Evolutionary conservation across 2,797 vertebrate genomes (phyloP), one percentile per base, ranked within the genome.

Genomic region (Brachyrhaphis roseni): DNA sequence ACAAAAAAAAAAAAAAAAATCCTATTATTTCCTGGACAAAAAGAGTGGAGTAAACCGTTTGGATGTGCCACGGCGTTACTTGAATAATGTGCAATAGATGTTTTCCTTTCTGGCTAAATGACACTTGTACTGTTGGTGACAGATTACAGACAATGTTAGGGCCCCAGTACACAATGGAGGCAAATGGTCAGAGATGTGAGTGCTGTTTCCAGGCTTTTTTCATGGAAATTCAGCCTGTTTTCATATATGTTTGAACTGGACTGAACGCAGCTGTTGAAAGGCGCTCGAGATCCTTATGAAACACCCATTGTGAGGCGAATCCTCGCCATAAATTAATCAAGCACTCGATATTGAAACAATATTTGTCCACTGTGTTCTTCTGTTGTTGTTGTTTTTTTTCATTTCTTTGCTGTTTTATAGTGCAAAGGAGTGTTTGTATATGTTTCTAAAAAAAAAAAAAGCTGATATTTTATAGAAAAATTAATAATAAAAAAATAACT

Each of bases 81-180:
- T 95, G 94, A 97, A 97, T 95, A 92, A 96, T 94, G 97, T 97
- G 97, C 97, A 97, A 98, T 98, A 97, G 95, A 91, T 95, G 95
- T 96, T 96, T 92, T 90, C 82, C 94, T 95, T 93, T 90, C 85
- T 88, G 95, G 95, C 96, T 95, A 95, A 96, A 95, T 84, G 93
- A 96, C 96, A 95, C 95, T 95, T 96, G 94, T 95, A 95, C 95
- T 95, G 94, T 96, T 88, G 94, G 92, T 95, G 91, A 90, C 90
- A 86, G 90, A 94, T 94, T 95, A 96, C 96, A 96, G 95, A 95
- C 96, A 95, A 97, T 96, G 96, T 96, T 95, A 94, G 92, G 88
- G 94, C 94, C 94, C 92, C 89, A 88, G 26, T 4, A 87, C 91
- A 97, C 96, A 97, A 97, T 97, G 95, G 95, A 91, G 92, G 92